phyloP scores from a whole-genome alignment of 2,888 invertebrate genomes.

The Pheosia tremula region DNA sequence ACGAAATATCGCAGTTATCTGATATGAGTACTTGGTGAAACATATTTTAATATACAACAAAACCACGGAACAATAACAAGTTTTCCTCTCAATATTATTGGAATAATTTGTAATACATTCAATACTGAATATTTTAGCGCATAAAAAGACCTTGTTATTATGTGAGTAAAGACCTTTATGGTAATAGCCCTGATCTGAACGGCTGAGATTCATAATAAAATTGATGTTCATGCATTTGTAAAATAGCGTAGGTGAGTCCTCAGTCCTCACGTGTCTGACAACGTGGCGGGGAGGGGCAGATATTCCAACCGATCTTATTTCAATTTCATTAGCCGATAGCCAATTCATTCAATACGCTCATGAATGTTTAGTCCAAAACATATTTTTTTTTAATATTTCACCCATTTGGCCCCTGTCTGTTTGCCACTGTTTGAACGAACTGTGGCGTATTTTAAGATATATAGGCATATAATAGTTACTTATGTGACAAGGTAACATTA shows the following conservation, averaged over 20 bases:
- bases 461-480: too few species aligned
- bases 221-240: slow-evolving; percentile 60
- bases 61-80: slow-evolving; percentile 3
- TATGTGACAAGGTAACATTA: too few species aligned
- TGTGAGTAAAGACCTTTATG: slow-evolving; percentile 58
- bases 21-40: background rate
- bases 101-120: slow-evolving; percentile 40
- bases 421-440: too few species aligned
- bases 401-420: background rate
- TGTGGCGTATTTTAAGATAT: too few species aligned
- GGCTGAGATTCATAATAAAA: slow-evolving; percentile 74
- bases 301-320: slow-evolving; percentile 66
- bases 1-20: too few species aligned
- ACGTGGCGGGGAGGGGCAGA: slow-evolving; percentile 55
- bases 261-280: slow-evolving; percentile 60
- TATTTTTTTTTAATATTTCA: slow-evolving; percentile 7
- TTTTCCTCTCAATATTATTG: slow-evolving; percentile 20
- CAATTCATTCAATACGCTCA: slow-evolving; percentile 28
- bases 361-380: background rate
- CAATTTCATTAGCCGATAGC: slow-evolving; percentile 61
- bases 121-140: slow-evolving; percentile 30
- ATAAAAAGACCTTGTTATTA: slow-evolving; percentile 47
- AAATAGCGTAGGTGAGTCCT: slow-evolving; percentile 51
- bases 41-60: background rate
- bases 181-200: slow-evolving; percentile 52